Conservation (phyloP, 2,113 vertebrate genomes). For the Etheostoma spectabile region DNA sequence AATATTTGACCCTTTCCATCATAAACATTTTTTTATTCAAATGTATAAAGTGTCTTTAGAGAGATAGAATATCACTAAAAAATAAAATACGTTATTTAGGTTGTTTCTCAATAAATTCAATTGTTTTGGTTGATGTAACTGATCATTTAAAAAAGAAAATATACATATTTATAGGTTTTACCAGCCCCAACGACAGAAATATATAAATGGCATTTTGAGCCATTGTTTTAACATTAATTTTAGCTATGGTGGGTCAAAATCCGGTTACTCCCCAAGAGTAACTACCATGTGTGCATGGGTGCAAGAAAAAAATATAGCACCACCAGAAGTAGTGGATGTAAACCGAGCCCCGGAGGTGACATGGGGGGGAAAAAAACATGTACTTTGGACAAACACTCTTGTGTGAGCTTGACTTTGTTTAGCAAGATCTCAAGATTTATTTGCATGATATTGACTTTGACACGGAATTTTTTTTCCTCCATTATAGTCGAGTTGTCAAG, state of each 20-base stretch:
- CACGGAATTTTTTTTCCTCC: too few species aligned
- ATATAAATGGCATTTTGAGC: not conserved
- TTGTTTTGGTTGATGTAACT: not conserved
- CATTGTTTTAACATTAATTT: too few species aligned
- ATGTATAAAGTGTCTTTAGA: not conserved
- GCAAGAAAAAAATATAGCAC: not conserved
- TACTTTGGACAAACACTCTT: too few species aligned
- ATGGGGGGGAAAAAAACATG: too few species aligned
- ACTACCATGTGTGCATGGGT: not conserved
- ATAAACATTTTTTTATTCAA: not conserved
- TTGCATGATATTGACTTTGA: too few species aligned
- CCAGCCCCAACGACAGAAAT: not conserved
- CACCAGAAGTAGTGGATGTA: too few species aligned
- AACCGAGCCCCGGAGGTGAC: too few species aligned
- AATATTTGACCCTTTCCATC: not conserved
- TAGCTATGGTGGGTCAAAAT: too few species aligned
- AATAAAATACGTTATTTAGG: not conserved
- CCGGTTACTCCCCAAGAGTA: not conserved
- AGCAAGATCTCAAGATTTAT: too few species aligned
- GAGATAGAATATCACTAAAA: not conserved
- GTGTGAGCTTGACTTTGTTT: too few species aligned
- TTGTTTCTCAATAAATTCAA: not conserved
- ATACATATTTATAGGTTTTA: not conserved
- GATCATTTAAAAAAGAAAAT: not conserved
- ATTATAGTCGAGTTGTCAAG: too few species aligned